Conservation (phyloP, 2,888 invertebrate genomes). For the Acholoe squamosa region DNA sequence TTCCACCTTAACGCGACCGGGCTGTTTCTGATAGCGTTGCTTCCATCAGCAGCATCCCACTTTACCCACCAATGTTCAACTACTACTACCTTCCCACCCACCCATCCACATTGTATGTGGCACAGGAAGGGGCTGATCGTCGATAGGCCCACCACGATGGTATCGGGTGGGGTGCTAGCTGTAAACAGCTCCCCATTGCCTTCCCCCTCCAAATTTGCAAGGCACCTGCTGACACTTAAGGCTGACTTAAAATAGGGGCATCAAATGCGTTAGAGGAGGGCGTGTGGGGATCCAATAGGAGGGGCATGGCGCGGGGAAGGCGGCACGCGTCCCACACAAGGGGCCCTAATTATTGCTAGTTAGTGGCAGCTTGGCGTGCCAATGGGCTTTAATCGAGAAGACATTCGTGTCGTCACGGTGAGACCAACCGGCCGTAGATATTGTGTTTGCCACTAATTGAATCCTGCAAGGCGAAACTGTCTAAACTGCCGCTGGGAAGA, state of each 20-base stretch:
- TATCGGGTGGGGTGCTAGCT: neutral
- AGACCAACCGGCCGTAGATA: neutral
- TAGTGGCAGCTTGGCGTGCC: neutral
- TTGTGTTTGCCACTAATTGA: slow-evolving; percentile 49
- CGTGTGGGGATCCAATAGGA: neutral
- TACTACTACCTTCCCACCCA: neutral
- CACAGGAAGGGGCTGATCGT: neutral
- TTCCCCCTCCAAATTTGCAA: neutral
- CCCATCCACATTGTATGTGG: neutral
- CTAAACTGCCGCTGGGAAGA: neutral
- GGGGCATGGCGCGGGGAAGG: neutral
- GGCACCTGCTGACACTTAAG: neutral
- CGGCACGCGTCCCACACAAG: slow-evolving; percentile 19
- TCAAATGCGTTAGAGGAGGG: slow-evolving; percentile 31
- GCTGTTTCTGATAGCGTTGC: slow-evolving; percentile 7
- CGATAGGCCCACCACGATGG: slow-evolving; percentile 23
- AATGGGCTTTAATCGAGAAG: slow-evolving; percentile 32
- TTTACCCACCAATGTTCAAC: neutral
- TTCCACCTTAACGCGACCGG: slow-evolving; percentile 37
- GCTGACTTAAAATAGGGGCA: slow-evolving; percentile 39
- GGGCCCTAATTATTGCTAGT: slow-evolving; percentile 52
- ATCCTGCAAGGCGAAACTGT: neutral
- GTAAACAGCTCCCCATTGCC: slow-evolving; percentile 8
- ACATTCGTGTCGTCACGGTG: slow-evolving; percentile 41
- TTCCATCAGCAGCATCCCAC: neutral